Evolutionary conservation across 2,888 invertebrate genomes (phyloP).

Genomic region (Augiades crinisus): DNA sequence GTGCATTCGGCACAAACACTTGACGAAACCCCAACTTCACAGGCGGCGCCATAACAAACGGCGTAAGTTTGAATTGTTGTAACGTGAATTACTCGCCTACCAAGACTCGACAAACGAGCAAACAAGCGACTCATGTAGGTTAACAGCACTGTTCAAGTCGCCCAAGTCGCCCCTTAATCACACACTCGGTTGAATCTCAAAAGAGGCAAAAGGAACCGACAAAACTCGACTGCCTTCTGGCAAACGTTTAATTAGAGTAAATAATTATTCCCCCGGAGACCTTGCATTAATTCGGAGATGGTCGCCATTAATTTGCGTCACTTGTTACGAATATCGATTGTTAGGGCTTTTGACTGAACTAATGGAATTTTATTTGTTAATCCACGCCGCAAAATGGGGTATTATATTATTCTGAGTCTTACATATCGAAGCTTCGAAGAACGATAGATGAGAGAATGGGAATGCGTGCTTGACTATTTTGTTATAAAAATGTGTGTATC

Average conservation of each 20-base stretch:
- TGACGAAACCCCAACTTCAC: conserved; percentile 16
- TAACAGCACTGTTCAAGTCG: conserved; percentile 45
- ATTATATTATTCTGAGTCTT: too few species aligned
- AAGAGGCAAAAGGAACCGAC: conserved; percentile 47
- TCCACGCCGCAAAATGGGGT: too few species aligned
- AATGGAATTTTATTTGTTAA: conserved; percentile 3
- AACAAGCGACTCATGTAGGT: conserved; percentile 41
- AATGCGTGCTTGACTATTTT: too few species aligned
- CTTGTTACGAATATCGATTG: conserved; percentile 35
- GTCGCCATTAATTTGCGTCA: conserved; percentile 37
- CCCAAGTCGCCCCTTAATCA: conserved; percentile 60
- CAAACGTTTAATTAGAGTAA: conserved; percentile 43
- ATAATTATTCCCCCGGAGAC: conserved; percentile 45
- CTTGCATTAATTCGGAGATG: conserved; percentile 39
- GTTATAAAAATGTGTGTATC: too few species aligned
- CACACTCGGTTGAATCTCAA: conserved; percentile 62
- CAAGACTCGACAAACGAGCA: conserved; percentile 38
- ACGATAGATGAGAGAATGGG: too few species aligned
- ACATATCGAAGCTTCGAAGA: too few species aligned
- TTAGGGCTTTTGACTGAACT: conserved; percentile 30
- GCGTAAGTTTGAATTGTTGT: conserved; percentile 27
- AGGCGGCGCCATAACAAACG: conserved; percentile 20
- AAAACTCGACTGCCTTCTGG: conserved; percentile 47
- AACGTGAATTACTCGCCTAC: conserved; percentile 24
- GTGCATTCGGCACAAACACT: background rate